Conservation (phyloP, 2,797 vertebrate genomes). For the Tadarida brasiliensis region DNA sequence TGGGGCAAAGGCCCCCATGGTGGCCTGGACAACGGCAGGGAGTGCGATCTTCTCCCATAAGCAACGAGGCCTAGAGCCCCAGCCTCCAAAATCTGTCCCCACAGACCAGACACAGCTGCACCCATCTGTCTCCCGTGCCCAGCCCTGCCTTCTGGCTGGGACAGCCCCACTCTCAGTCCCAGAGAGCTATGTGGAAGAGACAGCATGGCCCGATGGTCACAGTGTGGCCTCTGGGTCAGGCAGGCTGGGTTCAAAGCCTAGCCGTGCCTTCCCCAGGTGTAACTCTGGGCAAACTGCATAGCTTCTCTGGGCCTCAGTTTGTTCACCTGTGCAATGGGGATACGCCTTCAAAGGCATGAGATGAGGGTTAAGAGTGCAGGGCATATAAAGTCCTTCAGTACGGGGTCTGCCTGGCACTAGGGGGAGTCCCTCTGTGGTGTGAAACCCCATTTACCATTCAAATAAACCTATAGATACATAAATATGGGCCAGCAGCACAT, state of each 20-base stretch:
- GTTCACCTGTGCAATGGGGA: neutral
- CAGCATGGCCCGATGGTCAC: neutral
- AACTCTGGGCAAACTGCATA: neutral
- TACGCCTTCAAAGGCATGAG: neutral
- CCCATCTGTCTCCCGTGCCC: neutral
- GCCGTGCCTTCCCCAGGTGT: neutral
- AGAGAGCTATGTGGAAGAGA: neutral
- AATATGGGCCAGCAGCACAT: neutral
- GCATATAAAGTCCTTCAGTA: neutral
- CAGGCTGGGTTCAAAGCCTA: neutral
- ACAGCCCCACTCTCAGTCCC: neutral
- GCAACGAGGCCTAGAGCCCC: neutral
- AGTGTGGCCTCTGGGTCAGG: neutral
- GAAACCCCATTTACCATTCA: slow-evolving; percentile 8
- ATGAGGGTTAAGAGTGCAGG: neutral
- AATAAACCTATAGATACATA: neutral
- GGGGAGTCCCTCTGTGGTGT: neutral
- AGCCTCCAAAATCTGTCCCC: neutral
- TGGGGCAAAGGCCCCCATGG: neutral
- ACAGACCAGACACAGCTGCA: accelerated
- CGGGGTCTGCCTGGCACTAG: neutral
- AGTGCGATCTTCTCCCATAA: neutral
- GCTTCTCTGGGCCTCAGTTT: neutral
- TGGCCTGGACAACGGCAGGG: no score
- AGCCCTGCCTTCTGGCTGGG: neutral